These are phyloP conservation scores for Columba guinea DNA, from an alignment of 2,797 vertebrate genomes.

Conservation along the genomic window DNA sequence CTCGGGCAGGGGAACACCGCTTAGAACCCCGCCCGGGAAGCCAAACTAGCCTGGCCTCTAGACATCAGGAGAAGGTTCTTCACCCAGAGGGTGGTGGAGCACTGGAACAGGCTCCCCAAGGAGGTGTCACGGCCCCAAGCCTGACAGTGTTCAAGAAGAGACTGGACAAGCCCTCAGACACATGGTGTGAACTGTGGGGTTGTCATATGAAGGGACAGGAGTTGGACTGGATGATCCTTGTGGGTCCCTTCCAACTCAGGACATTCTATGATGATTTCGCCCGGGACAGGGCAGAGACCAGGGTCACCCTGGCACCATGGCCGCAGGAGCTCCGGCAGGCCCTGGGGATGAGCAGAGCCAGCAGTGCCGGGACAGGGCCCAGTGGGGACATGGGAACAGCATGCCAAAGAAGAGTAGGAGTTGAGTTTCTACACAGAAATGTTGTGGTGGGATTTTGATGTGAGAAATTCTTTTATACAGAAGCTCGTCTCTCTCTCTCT, in stretches of 20 bases:
- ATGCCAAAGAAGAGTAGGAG: fast-evolving
- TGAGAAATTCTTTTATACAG: neutral
- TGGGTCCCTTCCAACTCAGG: no score
- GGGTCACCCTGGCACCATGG: neutral
- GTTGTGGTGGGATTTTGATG: fast-evolving
- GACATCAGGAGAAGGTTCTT: no score
- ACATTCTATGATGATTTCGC: no score
- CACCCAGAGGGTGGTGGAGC: no score
- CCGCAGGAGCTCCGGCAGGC: fast-evolving
- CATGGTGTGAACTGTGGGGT: no score
- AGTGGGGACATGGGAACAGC: fast-evolving
- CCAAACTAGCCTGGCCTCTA: neutral
- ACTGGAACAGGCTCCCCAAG: no score
- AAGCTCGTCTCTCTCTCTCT: neutral
- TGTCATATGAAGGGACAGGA: no score
- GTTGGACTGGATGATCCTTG: no score
- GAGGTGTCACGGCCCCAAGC: no score
- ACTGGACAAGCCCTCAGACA: no score
- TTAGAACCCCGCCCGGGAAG: neutral
- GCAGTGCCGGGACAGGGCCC: neutral
- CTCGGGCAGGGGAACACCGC: neutral
- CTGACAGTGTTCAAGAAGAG: no score
- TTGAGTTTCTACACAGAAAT: fast-evolving
- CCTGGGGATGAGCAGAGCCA: fast-evolving
- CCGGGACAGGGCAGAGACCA: neutral